Evolutionary conservation across 2,797 vertebrate genomes (phyloP).

Genomic region (Sphenopsis melanotis): DNA sequence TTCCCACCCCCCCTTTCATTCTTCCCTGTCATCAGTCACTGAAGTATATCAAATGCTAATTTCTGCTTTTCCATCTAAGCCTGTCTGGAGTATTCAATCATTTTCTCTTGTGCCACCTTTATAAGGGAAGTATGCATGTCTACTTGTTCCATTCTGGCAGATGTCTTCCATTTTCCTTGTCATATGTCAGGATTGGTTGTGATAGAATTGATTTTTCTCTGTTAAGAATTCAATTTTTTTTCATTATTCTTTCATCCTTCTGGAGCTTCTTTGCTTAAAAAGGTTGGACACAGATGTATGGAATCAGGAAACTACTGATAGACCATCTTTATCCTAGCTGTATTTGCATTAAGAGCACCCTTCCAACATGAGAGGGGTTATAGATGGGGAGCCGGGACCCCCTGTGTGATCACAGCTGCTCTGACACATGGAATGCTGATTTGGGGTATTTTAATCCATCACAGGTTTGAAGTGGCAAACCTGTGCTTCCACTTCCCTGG

Average conservation of each 20-base stretch:
- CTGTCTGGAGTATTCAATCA: constrained; percentile 2
- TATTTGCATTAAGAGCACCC: background rate
- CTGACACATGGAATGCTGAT: background rate
- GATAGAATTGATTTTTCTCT: background rate
- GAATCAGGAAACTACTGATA: background rate
- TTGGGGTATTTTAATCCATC: background rate
- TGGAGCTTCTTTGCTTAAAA: background rate
- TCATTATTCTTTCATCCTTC: background rate
- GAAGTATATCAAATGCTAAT: background rate
- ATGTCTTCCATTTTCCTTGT: constrained; percentile 18
- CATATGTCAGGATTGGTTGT: background rate
- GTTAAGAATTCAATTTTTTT: background rate
- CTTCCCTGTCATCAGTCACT: background rate
- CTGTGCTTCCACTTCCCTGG: background rate
- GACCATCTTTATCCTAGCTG: background rate
- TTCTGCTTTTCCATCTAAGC: background rate
- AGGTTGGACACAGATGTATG: background rate
- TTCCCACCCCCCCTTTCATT: fast-evolving
- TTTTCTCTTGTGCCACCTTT: background rate
- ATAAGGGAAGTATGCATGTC: background rate
- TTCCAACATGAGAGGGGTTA: background rate
- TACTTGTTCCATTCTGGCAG: background rate
- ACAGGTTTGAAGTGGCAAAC: background rate
- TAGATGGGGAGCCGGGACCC: background rate
- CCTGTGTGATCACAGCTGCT: background rate